Conservation (phyloP, 2,113 vertebrate genomes). For the Pantherophis guttatus region DNA sequence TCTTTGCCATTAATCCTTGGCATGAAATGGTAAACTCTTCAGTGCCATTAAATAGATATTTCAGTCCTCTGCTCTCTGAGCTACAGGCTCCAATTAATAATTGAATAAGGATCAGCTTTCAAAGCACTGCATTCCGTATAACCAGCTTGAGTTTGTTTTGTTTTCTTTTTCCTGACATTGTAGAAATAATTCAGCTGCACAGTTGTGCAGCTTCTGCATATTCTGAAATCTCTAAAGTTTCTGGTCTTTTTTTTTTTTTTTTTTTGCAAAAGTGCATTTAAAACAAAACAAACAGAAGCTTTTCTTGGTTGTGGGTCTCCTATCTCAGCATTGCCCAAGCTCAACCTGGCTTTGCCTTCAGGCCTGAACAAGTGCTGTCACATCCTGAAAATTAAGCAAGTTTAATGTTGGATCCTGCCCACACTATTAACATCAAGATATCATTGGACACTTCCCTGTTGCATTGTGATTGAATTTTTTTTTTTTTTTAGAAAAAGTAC, state of each 20-base stretch:
- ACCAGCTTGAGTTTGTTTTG: neutral
- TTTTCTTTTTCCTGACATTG: neutral
- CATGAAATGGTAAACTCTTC: constrained; percentile 28
- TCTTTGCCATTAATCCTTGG: constrained; percentile 2
- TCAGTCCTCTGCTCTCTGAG: constrained; percentile 44
- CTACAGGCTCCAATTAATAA: constrained; percentile 55
- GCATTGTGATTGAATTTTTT: neutral
- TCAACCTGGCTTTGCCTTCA: neutral
- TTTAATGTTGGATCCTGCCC: neutral
- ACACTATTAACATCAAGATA: neutral
- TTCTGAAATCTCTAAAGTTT: fast-evolving
- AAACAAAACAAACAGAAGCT: neutral
- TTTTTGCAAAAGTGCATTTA: neutral
- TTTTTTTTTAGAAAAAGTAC: neutral
- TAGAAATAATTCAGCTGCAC: neutral
- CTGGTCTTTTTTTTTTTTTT: neutral
- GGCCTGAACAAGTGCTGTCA: neutral
- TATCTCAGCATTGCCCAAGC: neutral
- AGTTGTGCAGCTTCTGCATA: neutral
- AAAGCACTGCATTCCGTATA: constrained; percentile 36
- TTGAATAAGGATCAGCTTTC: constrained; percentile 63
- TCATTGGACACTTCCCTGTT: neutral
- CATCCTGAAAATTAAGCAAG: neutral
- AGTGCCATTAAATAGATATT: constrained; percentile 29
- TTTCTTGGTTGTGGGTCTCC: neutral